Percentiles rank a stretch among this genome's conserved stretches.
phyloP scores from a whole-genome alignment of 2,797 vertebrate species.

The Anas flavirostris region DNA sequence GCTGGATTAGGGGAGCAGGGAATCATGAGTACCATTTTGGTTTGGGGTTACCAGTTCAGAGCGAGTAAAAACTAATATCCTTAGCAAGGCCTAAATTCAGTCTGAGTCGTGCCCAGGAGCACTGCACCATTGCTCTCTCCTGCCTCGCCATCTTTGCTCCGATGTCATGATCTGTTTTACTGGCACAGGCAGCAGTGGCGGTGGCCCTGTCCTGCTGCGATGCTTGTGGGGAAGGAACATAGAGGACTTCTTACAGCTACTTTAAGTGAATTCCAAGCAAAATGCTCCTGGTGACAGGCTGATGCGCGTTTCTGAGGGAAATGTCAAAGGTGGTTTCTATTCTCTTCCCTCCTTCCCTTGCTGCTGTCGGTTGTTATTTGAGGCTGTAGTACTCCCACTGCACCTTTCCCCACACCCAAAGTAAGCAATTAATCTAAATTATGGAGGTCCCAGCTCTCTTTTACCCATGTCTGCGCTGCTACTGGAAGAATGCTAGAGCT shows the following conservation, averaged over 20 bases:
- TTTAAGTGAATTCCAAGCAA: not conserved
- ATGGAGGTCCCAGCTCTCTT: not conserved
- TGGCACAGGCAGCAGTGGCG: not conserved
- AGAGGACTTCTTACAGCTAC: not conserved
- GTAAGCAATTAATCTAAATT: slow-evolving; percentile 50
- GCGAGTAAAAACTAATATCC: not conserved
- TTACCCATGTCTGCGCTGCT: not conserved
- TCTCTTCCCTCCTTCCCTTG: not conserved
- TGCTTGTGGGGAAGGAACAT: not conserved
- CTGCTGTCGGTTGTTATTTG: not conserved
- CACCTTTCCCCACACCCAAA: not conserved
- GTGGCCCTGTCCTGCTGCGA: not conserved
- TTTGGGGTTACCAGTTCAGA: not conserved
- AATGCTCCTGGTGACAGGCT: not conserved
- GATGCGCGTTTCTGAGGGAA: not conserved
- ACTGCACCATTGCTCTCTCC: not conserved
- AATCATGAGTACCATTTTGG: not conserved
- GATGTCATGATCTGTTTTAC: not conserved
- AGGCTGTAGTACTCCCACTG: not conserved
- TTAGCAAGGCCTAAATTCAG: not conserved
- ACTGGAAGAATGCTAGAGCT: slow-evolving; percentile 39
- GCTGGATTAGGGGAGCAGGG: not conserved
- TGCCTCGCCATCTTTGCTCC: not conserved
- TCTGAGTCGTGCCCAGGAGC: not conserved
- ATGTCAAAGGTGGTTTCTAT: not conserved